Percentiles rank a stretch among this genome's conserved stretches.
These are phyloP conservation scores for Brachionus sp. DNA, from an alignment of 1,140 invertebrate genomes.

Conservation along the genomic window DNA sequence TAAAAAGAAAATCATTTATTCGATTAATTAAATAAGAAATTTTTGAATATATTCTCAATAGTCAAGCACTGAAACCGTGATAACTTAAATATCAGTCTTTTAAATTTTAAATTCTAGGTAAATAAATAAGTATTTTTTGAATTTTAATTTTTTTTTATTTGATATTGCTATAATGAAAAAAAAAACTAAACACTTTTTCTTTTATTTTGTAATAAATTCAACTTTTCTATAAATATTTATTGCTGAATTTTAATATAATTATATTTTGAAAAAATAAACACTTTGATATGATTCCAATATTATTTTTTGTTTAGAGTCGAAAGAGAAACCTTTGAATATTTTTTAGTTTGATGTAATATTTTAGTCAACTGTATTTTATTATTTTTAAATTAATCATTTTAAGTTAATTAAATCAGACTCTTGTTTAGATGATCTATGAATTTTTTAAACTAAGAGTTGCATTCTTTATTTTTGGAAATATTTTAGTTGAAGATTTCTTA, in stretches of 20 bases:
- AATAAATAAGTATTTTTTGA: not conserved
- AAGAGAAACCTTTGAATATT: not conserved
- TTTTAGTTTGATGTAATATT: not conserved
- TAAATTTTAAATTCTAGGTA: not conserved
- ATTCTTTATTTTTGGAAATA: no score
- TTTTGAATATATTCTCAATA: not conserved
- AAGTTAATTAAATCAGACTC: not conserved
- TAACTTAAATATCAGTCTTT: not conserved
- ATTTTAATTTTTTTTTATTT: constrained; percentile 3
- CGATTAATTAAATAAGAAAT: not conserved
- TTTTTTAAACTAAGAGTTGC: not conserved
- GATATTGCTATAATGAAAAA: not conserved
- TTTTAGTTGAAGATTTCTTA: no score
- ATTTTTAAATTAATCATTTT: not conserved
- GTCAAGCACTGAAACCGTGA: not conserved
- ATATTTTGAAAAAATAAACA: constrained; percentile 3
- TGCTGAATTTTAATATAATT: constrained; percentile 6
- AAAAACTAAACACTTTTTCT: not conserved
- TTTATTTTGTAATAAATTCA: constrained; percentile 7
- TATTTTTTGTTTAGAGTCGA: not conserved
- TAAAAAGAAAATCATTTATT: not conserved
- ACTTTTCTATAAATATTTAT: not conserved
- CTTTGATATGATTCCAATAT: constrained; percentile 3
- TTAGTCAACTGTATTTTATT: not conserved
- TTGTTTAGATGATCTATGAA: not conserved